Evolutionary conservation across 1,140 invertebrate species (phyloP), one percentile per base, ranked within the genome.

Genomic region (Rhynchophorus ferrugineus): DNA sequence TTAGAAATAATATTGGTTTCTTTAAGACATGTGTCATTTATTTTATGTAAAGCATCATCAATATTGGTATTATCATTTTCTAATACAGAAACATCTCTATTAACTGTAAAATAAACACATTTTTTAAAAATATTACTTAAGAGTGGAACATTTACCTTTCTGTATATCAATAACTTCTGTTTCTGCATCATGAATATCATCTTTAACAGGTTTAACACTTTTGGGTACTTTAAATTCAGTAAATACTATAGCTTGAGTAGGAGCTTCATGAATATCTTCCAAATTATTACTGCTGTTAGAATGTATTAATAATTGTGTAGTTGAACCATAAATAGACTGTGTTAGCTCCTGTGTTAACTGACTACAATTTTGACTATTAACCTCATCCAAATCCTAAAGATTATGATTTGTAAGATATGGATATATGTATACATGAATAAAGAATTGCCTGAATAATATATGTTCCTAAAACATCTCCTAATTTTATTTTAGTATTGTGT

Each of bases 381-480:
- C 24, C 24, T 6, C 5, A 29, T 29, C 24, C 11, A 29, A 29
- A 5, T 29, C 24, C 24, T 29, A 29, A 5, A 29, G 24, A 29
- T 6, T 6, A 29, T 6, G 24, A 29, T 29, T 11, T 29, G 5
- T 11, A 29, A 6, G 5, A 5, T 6, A 29, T 29, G 5, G 5
- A 29, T 29, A 6, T 29, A 6, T 29, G 11, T 5, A 6, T 29
- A 29, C 11, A 6, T 29, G 11, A 29, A 5, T 29, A 6, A 29
- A 29, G 5, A 29, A 6, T 44, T 42, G 29, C 14, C 44, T 39
- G 16, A 16, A 24, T 19, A 3, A 21, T 17, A 48, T 58, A 62
- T 18, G 35, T 57, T 36, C 37, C 56, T 24, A 21, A 20, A 38
- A 63, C 19, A 44, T 63, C 54, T 13, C 54, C 60, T 44, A 65